phyloP scores from a whole-genome alignment of 1,140 invertebrate species.

The Trinorchestia longiramus region DNA sequence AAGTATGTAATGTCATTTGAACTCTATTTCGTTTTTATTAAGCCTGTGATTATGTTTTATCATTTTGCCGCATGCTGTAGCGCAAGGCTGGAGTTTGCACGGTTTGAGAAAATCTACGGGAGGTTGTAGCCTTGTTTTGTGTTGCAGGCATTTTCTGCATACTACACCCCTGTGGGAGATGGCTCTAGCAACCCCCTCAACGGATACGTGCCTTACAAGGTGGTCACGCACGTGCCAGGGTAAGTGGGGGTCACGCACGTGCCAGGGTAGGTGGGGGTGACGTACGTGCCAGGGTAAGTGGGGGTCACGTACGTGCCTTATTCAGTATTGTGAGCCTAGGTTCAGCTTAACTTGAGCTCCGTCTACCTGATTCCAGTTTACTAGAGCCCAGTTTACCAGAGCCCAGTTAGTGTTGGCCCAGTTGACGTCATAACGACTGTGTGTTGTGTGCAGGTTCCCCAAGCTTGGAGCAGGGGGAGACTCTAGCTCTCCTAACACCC shows the following conservation, averaged over 20 bases:
- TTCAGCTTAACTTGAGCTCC: too few relatives aligned
- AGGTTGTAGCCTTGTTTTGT: not conserved
- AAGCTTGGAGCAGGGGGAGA: not conserved
- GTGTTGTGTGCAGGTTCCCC: not conserved
- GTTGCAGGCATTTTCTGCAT: slow-evolving; percentile 84
- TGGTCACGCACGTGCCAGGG: slow-evolving; percentile 86
- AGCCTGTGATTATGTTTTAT: too few relatives aligned
- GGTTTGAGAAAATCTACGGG: not conserved
- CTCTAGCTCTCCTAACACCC: slow-evolving; percentile 30
- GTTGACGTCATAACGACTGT: too few relatives aligned
- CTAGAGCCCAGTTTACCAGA: not conserved
- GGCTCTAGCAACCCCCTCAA: slow-evolving; percentile 79
- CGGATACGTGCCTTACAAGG: slow-evolving; percentile 88
- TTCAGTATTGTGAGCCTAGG: too few relatives aligned
- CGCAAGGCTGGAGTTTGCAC: too few relatives aligned
- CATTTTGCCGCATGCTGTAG: too few relatives aligned
- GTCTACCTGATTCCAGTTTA: not conserved
- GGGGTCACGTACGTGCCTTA: too few relatives aligned
- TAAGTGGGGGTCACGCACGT: slow-evolving; percentile 56
- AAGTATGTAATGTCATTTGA: too few relatives aligned
- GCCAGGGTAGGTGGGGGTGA: not conserved
- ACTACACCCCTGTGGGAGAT: slow-evolving; percentile 83
- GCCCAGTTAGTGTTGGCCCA: not conserved
- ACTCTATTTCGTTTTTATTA: too few relatives aligned
- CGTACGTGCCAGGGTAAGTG: slow-evolving; percentile 71